A percentile compares a stretch with the other conserved stretches of the same genome.
phyloP scores from a whole-genome alignment of 1,140 invertebrate species.

The Tribolium castaneum region DNA sequence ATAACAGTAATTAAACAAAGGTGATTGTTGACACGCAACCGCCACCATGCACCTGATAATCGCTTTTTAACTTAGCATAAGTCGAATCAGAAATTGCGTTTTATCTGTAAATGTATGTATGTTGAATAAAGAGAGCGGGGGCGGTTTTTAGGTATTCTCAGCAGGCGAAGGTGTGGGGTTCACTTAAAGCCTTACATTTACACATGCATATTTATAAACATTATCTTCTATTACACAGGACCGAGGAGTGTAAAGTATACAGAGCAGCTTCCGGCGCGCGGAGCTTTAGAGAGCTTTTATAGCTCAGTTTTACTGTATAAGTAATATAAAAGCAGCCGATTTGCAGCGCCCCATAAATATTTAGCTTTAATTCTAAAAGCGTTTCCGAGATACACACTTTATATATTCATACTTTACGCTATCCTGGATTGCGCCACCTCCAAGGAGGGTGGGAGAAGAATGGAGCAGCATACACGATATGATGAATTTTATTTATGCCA shows the following conservation, averaged over 20 bases:
- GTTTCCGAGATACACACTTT: constrained; percentile 62
- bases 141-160: constrained; percentile 55
- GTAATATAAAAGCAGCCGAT: constrained; percentile 64
- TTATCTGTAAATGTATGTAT: too few species aligned
- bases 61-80: not conserved
- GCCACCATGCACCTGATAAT: not conserved
- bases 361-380: constrained; percentile 64
- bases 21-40: not conserved
- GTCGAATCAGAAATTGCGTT: not conserved
- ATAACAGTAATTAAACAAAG: not conserved
- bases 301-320: constrained; percentile 64
- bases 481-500: too few species aligned
- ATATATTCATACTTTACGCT: constrained; percentile 59
- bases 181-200: constrained; percentile 62
- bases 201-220: constrained; percentile 65
- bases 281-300: constrained; percentile 64
- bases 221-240: constrained; percentile 63
- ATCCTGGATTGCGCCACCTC: constrained; percentile 48
- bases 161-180: constrained; percentile 52
- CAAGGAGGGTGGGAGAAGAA: not conserved
- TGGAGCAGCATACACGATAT: not conserved
- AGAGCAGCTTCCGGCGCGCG: constrained; percentile 55
- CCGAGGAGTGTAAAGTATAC: constrained; percentile 61
- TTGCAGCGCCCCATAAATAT: constrained; percentile 64
- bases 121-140: constrained; percentile 3